phyloP scores from a whole-genome alignment of 2,888 invertebrate genomes.

The Tipula helvola region DNA sequence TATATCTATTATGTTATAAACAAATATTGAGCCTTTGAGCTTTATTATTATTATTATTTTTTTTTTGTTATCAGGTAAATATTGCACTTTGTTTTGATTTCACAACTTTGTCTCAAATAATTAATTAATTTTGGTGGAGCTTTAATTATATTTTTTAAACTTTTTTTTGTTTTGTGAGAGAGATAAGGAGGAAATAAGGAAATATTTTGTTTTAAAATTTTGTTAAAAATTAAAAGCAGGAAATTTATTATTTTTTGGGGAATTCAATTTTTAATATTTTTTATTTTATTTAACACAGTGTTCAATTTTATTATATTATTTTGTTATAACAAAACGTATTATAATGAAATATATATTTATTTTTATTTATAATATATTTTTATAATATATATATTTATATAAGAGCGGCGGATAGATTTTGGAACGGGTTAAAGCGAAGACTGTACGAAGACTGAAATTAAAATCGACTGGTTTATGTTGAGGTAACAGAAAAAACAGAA shows the following conservation, averaged over 20 bases:
- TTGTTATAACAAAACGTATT: neutral
- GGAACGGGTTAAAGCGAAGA: conserved; percentile 41
- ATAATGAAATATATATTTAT: conserved; percentile 12
- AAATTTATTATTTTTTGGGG: neutral
- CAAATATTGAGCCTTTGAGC: neutral
- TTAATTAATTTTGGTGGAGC: neutral
- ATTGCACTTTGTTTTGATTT: conserved; percentile 4
- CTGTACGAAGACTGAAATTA: conserved; percentile 39
- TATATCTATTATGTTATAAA: neutral
- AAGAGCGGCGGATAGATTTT: conserved; percentile 36
- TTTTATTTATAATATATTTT: conserved; percentile 17
- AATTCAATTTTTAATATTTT: conserved; percentile 4
- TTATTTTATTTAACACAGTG: neutral
- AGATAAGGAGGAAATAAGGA: neutral
- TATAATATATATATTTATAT: conserved; percentile 22
- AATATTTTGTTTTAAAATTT: conserved; percentile 6
- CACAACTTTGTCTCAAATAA: conserved; percentile 4
- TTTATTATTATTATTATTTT: neutral
- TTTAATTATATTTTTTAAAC: neutral
- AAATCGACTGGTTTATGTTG: conserved; percentile 35
- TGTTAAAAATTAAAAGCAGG: conserved; percentile 4
- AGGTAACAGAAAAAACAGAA: conserved; percentile 25
- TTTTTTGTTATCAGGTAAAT: neutral
- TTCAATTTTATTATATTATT: conserved; percentile 5
- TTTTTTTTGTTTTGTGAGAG: neutral